A percentile compares a stretch with the other conserved stretches of the same genome.
These are phyloP conservation scores for Chelonia mydas DNA, from an alignment of 2,797 vertebrate species.

Conservation along the genomic window DNA sequence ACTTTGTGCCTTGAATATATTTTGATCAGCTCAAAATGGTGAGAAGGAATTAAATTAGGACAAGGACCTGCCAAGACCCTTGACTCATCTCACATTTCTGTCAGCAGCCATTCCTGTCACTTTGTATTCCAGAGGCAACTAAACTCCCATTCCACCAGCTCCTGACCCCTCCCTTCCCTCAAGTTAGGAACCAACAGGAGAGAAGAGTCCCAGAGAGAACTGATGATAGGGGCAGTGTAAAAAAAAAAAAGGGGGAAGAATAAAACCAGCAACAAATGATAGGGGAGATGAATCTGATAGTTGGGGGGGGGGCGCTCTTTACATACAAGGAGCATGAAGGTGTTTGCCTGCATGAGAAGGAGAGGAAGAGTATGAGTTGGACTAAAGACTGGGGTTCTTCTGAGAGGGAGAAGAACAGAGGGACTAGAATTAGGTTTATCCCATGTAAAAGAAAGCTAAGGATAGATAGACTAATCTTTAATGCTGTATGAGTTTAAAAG, in stretches of 20 bases:
- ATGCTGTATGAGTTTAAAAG: background rate
- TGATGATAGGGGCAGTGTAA: background rate
- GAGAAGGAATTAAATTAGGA: background rate
- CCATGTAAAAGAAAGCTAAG: background rate
- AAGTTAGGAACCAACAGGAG: background rate
- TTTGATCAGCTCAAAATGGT: background rate
- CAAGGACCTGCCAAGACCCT: background rate
- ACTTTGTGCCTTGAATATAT: background rate
- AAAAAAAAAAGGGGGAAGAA: background rate
- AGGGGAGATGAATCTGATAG: background rate
- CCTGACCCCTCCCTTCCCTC: background rate
- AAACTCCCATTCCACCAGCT: background rate
- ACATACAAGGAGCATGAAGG: background rate
- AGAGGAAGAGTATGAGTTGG: background rate
- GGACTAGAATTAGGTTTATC: background rate
- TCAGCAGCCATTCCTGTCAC: background rate
- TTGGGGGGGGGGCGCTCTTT: accelerated
- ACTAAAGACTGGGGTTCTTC: background rate
- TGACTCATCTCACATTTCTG: background rate
- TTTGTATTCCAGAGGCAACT: background rate
- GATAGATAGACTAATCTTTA: constrained; percentile 22
- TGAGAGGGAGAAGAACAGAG: constrained; percentile 9
- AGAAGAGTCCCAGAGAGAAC: background rate
- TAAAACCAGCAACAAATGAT: background rate
- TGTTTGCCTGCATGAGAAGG: background rate